Evolutionary conservation across 2,888 invertebrate species (phyloP), one percentile per base, ranked within the genome.

Genomic region (Hemithea aestivaria): DNA sequence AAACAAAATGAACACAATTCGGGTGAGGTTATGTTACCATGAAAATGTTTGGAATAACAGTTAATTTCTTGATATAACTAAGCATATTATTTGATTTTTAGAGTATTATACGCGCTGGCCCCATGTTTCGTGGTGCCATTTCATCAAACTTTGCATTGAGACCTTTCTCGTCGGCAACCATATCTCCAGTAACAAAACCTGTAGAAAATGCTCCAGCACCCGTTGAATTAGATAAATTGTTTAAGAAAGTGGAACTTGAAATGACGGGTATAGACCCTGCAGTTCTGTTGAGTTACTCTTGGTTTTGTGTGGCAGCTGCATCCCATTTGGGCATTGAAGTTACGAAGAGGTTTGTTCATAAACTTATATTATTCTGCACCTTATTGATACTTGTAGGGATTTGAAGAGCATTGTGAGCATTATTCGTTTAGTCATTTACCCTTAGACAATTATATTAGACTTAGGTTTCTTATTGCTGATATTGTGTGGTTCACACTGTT

Each of bases 261-360:
- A 89, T 97, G 56, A 90, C 93, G 66, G 94, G 96, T 8, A 92
- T 96, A 63, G 98, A 98, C 72, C 91, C 91, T 1, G 94, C 94
- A 0, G 96, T 98, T 0, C 75, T 98, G 10, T 90, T 92, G 46
- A 98, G 97, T 81, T 99, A 96, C 70, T 91, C 93, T 7, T 91
- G 91, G 88, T 98, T 97, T 82, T 91, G 95, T 11, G 88, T 90
- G 3, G 91, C 92, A 38, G 92, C 96, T 20, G 96, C 97, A 0
- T 88, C 90, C 23, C 91, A 96, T 77, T 89, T 98, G 42, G 93
- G 93, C 11, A 91, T 98, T 41, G 89, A 91, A 68, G 84, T 93
- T 26, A 92, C 92, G 37, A 91, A 91, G 58, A 90, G 88, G 93
- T 93, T 85, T 74, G 85, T 84, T 39, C 34, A 29, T 30, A 20